Evolutionary conservation across 2,888 invertebrate genomes (phyloP).

Genomic region (Harpagoxenus sublaevis): DNA sequence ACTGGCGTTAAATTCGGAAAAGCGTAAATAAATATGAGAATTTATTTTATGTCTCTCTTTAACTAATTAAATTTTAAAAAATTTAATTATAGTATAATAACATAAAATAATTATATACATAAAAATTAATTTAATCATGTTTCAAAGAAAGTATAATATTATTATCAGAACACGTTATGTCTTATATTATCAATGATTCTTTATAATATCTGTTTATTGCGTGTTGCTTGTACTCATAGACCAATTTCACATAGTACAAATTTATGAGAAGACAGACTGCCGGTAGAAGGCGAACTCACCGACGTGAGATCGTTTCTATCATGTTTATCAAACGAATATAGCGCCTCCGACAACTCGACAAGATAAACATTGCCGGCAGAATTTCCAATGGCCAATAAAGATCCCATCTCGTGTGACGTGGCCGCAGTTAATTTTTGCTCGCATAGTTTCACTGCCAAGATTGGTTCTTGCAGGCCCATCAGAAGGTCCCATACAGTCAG

Average conservation of each 20-base stretch:
- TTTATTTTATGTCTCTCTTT: neutral
- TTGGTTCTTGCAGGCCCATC: constrained; percentile 93
- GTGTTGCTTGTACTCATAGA: neutral
- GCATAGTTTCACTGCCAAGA: constrained; percentile 91
- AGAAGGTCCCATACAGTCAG: constrained; percentile 97
- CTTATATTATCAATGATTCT: neutral
- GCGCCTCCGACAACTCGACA: constrained; percentile 92
- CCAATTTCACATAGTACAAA: neutral
- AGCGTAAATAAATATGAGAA: neutral
- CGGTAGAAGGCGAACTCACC: constrained; percentile 86
- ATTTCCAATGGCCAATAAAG: constrained; percentile 92
- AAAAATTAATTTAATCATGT: neutral
- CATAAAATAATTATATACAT: neutral
- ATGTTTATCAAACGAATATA: constrained; percentile 91
- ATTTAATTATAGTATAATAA: neutral
- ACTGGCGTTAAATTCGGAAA: constrained; percentile 51
- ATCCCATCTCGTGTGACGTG: constrained; percentile 90
- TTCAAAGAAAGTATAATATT: constrained; percentile 14
- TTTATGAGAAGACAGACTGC: neutral
- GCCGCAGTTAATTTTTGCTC: constrained; percentile 90
- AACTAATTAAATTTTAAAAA: neutral
- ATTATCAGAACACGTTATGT: neutral
- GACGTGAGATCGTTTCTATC: constrained; percentile 92
- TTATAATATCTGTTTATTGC: neutral
- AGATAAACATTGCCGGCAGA: constrained; percentile 92